phyloP scores from a whole-genome alignment of 2,888 invertebrate genomes.

The Agonopterix heracliana region DNA sequence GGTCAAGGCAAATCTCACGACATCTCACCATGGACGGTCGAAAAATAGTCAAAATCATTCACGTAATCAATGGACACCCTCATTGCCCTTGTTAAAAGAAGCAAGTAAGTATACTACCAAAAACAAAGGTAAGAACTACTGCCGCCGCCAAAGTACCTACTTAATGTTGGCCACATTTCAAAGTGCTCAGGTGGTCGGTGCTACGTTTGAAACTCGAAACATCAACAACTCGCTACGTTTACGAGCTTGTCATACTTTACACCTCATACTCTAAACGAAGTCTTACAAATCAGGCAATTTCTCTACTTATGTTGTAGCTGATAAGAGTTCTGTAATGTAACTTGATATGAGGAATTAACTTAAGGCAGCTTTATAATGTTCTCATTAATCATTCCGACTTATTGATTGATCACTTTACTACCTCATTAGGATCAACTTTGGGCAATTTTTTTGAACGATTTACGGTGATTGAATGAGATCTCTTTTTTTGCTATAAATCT shows the following conservation, averaged over 20 bases:
- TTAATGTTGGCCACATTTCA: slow-evolving; percentile 10
- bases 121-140: slow-evolving; percentile 7
- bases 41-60: no score
- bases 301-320: no score
- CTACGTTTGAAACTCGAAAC: not conserved
- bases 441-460: no score
- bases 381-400: slow-evolving; percentile 5
- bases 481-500: no score
- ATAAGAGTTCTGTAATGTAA: no score
- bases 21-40: no score
- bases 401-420: slow-evolving; percentile 7
- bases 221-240: slow-evolving; percentile 5
- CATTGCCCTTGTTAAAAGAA: no score
- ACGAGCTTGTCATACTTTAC: slow-evolving; percentile 5
- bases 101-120: no score
- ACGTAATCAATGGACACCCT: no score
- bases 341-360: slow-evolving; percentile 1
- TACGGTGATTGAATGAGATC: no score
- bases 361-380: slow-evolving; percentile 2
- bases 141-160: slow-evolving; percentile 3
- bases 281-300: no score
- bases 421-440: slow-evolving; percentile 3
- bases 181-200: slow-evolving; percentile 7
- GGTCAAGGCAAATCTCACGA: no score
- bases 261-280: not conserved